Evolutionary conservation across 2,888 invertebrate genomes (phyloP).

Genomic region (Meta bourneti): DNA sequence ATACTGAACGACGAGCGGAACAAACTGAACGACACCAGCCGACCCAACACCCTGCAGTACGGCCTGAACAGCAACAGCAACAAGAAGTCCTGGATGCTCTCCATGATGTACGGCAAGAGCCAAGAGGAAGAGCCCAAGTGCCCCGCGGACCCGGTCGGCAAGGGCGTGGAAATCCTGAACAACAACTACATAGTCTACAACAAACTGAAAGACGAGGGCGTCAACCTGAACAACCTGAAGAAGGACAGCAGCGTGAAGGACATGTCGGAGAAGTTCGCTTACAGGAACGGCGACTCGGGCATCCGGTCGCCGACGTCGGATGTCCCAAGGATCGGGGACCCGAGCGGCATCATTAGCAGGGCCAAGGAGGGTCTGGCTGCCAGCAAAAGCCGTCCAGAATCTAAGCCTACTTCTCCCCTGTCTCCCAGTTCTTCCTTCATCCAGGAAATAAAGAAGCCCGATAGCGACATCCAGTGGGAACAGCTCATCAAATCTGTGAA

Average conservation of each 20-base stretch:
- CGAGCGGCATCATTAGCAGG: constrained; percentile 71
- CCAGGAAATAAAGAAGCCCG: constrained; percentile 59
- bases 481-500: constrained; percentile 88
- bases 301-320: constrained; percentile 54
- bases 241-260: constrained; percentile 69
- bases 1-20: not conserved
- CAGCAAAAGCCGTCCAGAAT: constrained; percentile 10
- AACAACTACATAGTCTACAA: constrained; percentile 58
- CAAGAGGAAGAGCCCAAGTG: constrained; percentile 79
- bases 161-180: constrained; percentile 56
- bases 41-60: constrained; percentile 55
- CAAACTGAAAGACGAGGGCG: constrained; percentile 47
- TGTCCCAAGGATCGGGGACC: constrained; percentile 49
- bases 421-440: constrained; percentile 39
- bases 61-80: constrained; percentile 79
- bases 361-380: constrained; percentile 75
- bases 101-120: constrained; percentile 80
- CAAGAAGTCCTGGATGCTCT: constrained; percentile 81
- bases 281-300: constrained; percentile 45
- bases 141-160: not conserved
- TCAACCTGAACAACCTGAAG: constrained; percentile 40
- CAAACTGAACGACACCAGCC: constrained; percentile 1
- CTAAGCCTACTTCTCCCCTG: constrained; percentile 38
- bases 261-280: constrained; percentile 70
- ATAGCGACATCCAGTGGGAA: constrained; percentile 90